phyloP scores from a whole-genome alignment of 2,888 invertebrate species.

The Melanostoma mellinum region DNA sequence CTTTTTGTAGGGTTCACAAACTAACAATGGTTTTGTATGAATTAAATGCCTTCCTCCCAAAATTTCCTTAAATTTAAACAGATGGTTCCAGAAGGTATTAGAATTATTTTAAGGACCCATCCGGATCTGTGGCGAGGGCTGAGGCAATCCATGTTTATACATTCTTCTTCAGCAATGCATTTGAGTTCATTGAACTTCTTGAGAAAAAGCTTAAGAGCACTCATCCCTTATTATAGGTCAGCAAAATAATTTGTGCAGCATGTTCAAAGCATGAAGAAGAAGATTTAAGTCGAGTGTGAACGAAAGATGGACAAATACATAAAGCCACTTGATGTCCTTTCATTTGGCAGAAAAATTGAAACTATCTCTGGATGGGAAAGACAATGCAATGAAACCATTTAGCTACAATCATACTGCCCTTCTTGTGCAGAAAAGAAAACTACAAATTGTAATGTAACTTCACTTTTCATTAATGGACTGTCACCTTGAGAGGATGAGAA shows the following conservation, averaged over 20 bases:
- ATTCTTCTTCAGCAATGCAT: too few relatives aligned
- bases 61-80: neutral
- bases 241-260: neutral
- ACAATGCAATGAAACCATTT: too few relatives aligned
- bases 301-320: too few relatives aligned
- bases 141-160: too few relatives aligned
- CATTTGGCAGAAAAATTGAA: too few relatives aligned
- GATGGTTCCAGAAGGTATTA: neutral
- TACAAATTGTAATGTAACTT: neutral
- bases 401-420: neutral
- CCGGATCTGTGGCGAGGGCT: too few relatives aligned
- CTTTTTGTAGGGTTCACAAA: slow-evolving; percentile 8
- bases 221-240: slow-evolving; percentile 23
- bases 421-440: neutral
- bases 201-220: slow-evolving; percentile 15
- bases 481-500: slow-evolving; percentile 33
- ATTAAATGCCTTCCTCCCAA: slow-evolving; percentile 5
- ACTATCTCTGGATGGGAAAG: too few relatives aligned
- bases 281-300: too few relatives aligned
- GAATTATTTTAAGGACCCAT: too few relatives aligned
- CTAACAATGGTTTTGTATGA: slow-evolving; percentile 12
- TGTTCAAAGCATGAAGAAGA: too few relatives aligned
- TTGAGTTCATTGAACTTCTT: neutral
- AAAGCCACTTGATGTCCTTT: too few relatives aligned
- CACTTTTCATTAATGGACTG: slow-evolving; percentile 44